phyloP scores from a whole-genome alignment of 2,113 vertebrate genomes.

The Delphinapterus leucas region DNA sequence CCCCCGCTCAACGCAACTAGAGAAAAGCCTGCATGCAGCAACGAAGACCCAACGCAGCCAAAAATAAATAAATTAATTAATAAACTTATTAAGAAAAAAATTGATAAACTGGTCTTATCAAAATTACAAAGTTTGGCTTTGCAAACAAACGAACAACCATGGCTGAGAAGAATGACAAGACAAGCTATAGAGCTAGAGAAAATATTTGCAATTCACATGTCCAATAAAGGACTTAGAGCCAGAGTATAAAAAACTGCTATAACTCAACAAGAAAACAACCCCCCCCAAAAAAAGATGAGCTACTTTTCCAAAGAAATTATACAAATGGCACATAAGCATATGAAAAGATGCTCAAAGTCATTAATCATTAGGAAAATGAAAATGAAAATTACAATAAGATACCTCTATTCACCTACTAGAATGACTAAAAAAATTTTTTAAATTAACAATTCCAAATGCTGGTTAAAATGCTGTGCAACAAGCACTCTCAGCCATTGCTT shows the following conservation, averaged over 20 bases:
- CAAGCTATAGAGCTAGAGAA: background rate
- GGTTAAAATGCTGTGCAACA: background rate
- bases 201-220: background rate
- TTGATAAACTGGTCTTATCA: background rate
- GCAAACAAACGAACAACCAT: background rate
- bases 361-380: background rate
- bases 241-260: background rate
- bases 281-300: background rate
- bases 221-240: background rate
- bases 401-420: background rate
- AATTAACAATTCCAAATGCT: background rate
- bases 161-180: background rate
- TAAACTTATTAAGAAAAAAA: background rate
- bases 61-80: too few species aligned
- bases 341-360: background rate
- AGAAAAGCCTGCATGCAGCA: too few species aligned
- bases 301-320: background rate
- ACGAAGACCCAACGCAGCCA: too few species aligned
- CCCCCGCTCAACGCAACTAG: accelerated
- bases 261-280: background rate
- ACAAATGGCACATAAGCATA: background rate
- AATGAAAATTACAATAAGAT: background rate
- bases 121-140: background rate
- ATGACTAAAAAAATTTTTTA: accelerated
- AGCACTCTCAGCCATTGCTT: background rate